phyloP scores from a whole-genome alignment of 2,888 invertebrate species.

The Apantesis nais region DNA sequence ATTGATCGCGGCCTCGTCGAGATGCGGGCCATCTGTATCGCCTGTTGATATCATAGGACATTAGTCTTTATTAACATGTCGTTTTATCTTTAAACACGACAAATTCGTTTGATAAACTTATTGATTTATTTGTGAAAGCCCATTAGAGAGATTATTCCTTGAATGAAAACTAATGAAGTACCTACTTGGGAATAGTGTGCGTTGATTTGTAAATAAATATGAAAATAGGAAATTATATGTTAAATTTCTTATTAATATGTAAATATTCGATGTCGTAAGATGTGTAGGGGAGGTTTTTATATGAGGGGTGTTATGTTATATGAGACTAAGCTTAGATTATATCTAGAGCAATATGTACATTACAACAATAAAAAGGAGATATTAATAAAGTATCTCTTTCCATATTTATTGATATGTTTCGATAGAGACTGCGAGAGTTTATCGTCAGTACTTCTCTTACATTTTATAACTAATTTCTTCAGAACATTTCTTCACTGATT shows the following conservation, averaged over 20 bases:
- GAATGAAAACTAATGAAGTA: background rate
- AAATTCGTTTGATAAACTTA: conserved; percentile 40
- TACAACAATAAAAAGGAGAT: background rate
- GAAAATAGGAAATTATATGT: background rate
- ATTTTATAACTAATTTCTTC: too few relatives aligned
- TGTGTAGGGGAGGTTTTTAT: background rate
- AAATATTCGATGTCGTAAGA: background rate
- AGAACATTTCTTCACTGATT: too few relatives aligned
- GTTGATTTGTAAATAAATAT: background rate
- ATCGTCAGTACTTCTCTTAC: background rate
- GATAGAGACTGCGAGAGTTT: background rate
- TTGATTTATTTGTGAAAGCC: conserved; percentile 43
- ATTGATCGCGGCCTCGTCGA: conserved; percentile 65
- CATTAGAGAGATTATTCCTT: conserved; percentile 16
- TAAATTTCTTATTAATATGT: background rate
- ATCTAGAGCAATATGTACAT: background rate
- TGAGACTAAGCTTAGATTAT: background rate
- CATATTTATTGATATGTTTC: background rate
- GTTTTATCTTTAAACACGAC: conserved; percentile 35
- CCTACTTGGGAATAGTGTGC: background rate
- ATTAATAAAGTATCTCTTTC: background rate
- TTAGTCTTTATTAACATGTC: conserved; percentile 52
- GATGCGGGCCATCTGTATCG: conserved; percentile 67
- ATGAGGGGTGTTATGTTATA: background rate
- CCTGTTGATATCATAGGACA: conserved; percentile 61